Evolutionary conservation across 2,888 invertebrate species (phyloP), one percentile per base, ranked within the genome.

Genomic region (Cordilura impudica): DNA sequence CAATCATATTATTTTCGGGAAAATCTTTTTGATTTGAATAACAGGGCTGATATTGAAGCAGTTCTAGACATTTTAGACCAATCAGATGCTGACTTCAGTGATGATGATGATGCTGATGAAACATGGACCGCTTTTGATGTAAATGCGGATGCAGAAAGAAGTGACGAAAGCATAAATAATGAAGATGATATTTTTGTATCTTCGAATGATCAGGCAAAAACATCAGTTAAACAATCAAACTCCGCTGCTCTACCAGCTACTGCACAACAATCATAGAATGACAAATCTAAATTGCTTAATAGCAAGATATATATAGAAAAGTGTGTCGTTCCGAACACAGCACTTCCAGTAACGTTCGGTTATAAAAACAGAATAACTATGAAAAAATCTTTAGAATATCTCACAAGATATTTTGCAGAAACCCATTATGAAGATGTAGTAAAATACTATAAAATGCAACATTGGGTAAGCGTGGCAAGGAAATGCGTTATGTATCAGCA

Each of bases 361-460:
- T 66, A 53, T 53, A 51, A 51, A 51, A 51, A 53, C 12, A 10
- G 14, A 18, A 16, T 12, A 35, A 39, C 16, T 35, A 14, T 53
- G 8, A 66, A 53, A 66, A 66, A 39, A 21, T 39, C 54, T 21
- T 66, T 66, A 5, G 35, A 66, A 63, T 63, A 63, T 63, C 14
- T 63, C 31, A 43, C 53, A 23, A 45, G 4, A 5, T 45, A 49
- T n/a, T 8, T 31, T 29, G n/a, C 49, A 19, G 3, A 8, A 29
- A n/a, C 16, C 47, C 31, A 29, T 29, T 23, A 29, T 65, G 10
- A 65, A 49, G 16, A 2, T 49, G 49, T n/a, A n/a, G n/a, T n/a
- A n/a, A n/a, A n/a, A n/a, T n/a, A n/a, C n/a, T n/a, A n/a, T n/a
- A n/a, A n/a, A 65, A 65, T 29, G 31, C 49, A 49, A 29, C 49